Evolutionary conservation across 2,113 vertebrate species (phyloP), one percentile per base, ranked within the genome.

Genomic region (Ameiurus melas): DNA sequence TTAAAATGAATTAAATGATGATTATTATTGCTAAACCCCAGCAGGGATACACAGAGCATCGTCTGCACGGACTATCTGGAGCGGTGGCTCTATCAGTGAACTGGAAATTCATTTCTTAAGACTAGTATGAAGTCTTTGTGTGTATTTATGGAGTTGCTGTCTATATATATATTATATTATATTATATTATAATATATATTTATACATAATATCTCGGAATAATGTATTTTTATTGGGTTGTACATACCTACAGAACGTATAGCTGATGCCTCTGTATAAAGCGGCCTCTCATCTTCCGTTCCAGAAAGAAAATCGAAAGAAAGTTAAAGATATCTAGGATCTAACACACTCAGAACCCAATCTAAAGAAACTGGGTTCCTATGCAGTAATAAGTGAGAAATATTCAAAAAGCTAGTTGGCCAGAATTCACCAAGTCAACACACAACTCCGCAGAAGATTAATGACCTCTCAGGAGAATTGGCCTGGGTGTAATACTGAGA

Each of bases 401-500:
- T n/a, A 58, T 16, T 16, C 2, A 47, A 77, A 84, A 64, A 14
- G 25, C 58, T 30, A 68, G 47, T 22, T 88, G 82, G 47, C 60
- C 73, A 68, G 79, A 57, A 27, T 83, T 83, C 66, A 68, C 36
- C 17, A 10, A n/a, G 25, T 36, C 82, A 88, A 47, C 58, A 57
- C 58, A 14, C 43, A n/a, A 30, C 30, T 68, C 22, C 77, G 19
- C 64, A 84, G n/a, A 85, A 78, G 71, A 79, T 85, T 30, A 84
- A 88, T 88, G 25, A 60, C 71, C 33, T 88, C 75, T 73, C 62
- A 13, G 64, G 25, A 25, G n/a, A 79, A 55, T 79, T 68, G 51
- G 60, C 43, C n/a, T 13, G 66, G 51, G 58, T 75, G 22, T 64
- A 78, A 33, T n/a, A 86, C n/a, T 43, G 17, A 53, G 20, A 43